Evolutionary conservation across 2,797 vertebrate species (phyloP).

Genomic region (Saxicola maurus): DNA sequence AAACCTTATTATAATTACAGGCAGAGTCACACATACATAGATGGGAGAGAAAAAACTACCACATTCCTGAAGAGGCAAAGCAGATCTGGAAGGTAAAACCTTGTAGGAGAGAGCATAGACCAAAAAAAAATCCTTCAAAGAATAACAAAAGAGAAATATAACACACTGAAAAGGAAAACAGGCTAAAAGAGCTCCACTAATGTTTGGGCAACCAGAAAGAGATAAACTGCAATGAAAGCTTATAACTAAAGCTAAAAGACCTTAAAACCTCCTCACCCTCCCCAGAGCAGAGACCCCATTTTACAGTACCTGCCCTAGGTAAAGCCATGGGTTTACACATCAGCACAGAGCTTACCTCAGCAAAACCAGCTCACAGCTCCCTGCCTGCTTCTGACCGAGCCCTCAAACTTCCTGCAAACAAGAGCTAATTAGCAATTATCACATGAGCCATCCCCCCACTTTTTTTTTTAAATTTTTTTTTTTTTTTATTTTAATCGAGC

Average conservation of each 20-base stretch:
- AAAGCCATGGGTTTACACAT: accelerated
- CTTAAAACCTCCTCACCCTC: background rate
- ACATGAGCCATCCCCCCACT: background rate
- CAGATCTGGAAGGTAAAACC: background rate
- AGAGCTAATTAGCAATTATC: background rate
- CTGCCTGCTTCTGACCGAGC: background rate
- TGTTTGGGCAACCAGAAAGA: background rate
- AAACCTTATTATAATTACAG: background rate
- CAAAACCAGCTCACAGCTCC: background rate
- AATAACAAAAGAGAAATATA: background rate
- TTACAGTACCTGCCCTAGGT: accelerated
- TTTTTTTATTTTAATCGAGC: no score
- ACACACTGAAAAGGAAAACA: background rate
- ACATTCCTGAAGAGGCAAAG: background rate
- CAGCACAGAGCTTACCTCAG: background rate
- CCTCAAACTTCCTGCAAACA: background rate
- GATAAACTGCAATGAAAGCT: background rate
- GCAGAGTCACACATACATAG: background rate
- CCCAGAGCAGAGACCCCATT: no score
- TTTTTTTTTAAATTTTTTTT: accelerated
- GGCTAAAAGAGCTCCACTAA: background rate
- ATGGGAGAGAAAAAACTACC: background rate
- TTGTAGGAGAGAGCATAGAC: background rate
- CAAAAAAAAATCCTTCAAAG: background rate
- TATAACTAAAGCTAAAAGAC: background rate